phyloP scores from a whole-genome alignment of 1,140 invertebrate species.

The Varroa destructor region DNA sequence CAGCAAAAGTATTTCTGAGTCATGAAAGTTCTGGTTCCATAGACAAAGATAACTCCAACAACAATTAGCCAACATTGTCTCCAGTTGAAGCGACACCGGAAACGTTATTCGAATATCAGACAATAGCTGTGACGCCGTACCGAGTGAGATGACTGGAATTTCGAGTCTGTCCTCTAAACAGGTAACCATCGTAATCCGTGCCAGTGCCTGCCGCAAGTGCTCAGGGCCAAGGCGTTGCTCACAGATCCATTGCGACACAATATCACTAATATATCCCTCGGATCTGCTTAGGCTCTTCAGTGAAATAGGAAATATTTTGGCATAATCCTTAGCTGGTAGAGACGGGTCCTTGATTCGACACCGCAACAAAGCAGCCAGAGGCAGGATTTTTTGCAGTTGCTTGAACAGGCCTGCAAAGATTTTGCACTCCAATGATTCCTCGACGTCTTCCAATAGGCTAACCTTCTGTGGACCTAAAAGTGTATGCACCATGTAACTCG shows the following conservation, averaged over 20 bases:
- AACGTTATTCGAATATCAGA: slow-evolving; percentile 23
- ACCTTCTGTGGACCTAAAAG: not conserved
- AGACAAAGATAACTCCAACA: slow-evolving; percentile 27
- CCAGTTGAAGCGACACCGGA: slow-evolving; percentile 7
- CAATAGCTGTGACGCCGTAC: slow-evolving; percentile 1
- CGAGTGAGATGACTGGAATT: not conserved
- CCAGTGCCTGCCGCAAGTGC: not conserved
- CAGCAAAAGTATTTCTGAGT: not conserved
- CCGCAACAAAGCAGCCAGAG: not conserved
- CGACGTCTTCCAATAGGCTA: slow-evolving; percentile 13
- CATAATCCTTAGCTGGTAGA: not conserved
- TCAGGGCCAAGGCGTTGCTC: slow-evolving; percentile 12
- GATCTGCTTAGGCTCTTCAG: slow-evolving; percentile 23
- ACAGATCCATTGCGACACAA: slow-evolving; percentile 19
- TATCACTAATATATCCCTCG: slow-evolving; percentile 15
- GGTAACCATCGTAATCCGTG: not conserved
- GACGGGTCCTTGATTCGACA: not conserved
- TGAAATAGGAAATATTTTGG: slow-evolving; percentile 10
- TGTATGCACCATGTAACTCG: slow-evolving; percentile 12
- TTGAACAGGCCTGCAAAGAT: slow-evolving; percentile 17
- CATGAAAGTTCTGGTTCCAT: slow-evolving; percentile 7
- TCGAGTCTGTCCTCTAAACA: slow-evolving; percentile 8
- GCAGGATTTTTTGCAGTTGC: slow-evolving; percentile 4
- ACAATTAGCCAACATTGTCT: slow-evolving; percentile 18
- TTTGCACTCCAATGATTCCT: slow-evolving; percentile 10